Percentiles rank a stretch among this genome's conserved stretches.
Conservation (phyloP, 2,797 vertebrate genomes). For the Podarcis lilfordi region DNA sequence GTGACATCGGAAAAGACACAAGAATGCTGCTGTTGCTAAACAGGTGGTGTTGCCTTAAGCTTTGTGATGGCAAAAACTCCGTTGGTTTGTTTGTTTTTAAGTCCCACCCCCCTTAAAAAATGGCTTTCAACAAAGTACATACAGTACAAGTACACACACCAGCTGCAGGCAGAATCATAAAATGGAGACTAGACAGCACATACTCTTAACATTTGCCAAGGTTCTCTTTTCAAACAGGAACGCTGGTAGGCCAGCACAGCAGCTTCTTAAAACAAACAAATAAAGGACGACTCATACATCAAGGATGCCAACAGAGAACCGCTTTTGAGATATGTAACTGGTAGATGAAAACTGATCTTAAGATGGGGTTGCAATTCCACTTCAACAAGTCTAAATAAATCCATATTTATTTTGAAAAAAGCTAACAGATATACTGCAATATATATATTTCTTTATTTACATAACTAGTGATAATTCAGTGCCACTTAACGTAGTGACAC, state of each 20-base stretch:
- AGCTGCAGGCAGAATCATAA: not conserved
- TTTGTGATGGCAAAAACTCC: constrained; percentile 15
- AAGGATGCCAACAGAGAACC: not conserved
- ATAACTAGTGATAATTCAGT: not conserved
- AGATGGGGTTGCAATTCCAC: not conserved
- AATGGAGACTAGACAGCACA: not conserved
- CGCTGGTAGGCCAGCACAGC: not conserved
- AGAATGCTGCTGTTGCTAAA: constrained; percentile 43
- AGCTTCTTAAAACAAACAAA: constrained; percentile 1
- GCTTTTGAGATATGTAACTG: not conserved
- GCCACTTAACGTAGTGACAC: not conserved
- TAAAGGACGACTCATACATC: not conserved
- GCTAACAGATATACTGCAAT: not conserved
- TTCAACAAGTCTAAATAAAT: not conserved
- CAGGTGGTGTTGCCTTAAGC: constrained; percentile 54
- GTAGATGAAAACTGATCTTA: not conserved
- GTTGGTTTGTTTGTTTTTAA: not conserved
- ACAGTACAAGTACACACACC: not conserved
- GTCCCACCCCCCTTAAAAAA: not conserved
- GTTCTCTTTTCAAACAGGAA: not conserved
- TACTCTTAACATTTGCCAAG: not conserved
- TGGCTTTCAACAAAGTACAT: constrained; percentile 3
- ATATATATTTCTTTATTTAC: not conserved
- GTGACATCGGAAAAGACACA: too few relatives aligned
- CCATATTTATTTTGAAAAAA: not conserved